Evolutionary conservation across 2,797 vertebrate species (phyloP).

Genomic region (Acanthiza pusilla): DNA sequence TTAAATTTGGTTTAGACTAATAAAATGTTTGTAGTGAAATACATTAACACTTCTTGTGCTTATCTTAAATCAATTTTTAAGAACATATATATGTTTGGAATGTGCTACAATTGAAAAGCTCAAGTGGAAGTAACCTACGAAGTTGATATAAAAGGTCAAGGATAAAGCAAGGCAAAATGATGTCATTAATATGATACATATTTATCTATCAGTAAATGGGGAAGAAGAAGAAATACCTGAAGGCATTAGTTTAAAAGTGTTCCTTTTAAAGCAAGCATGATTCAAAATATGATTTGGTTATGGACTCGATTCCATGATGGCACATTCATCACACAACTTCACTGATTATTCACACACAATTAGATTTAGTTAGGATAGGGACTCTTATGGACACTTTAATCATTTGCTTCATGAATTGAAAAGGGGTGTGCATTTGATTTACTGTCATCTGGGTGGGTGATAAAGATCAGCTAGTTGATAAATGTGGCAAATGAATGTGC

Average conservation of each 20-base stretch:
- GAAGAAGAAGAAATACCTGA: not conserved
- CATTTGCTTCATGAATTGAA: slow-evolving; percentile 52
- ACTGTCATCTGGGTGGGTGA: slow-evolving; percentile 52
- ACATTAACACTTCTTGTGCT: not conserved
- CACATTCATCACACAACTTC: slow-evolving; percentile 22
- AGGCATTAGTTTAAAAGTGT: not conserved
- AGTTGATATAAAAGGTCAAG: not conserved
- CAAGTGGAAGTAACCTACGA: not conserved
- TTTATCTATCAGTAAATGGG: not conserved
- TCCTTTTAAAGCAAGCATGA: not conserved
- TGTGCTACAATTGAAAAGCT: not conserved
- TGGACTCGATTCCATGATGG: not conserved
- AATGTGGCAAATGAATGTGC: slow-evolving; percentile 58
- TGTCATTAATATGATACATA: not conserved
- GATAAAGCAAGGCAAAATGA: not conserved
- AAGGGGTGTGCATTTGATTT: slow-evolving; percentile 64
- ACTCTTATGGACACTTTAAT: slow-evolving; percentile 60
- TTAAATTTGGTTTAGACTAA: not conserved
- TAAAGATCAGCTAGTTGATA: slow-evolving; percentile 65
- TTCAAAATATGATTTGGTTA: not conserved
- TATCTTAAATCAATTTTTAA: not conserved
- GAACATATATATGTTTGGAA: not conserved
- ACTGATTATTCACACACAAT: slow-evolving; percentile 47
- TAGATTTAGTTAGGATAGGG: slow-evolving; percentile 43
- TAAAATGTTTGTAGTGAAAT: not conserved